Percentiles rank a stretch among this genome's conserved stretches.
Evolutionary conservation across 2,113 vertebrate genomes (phyloP).

Genomic region (Sorex araneus): DNA sequence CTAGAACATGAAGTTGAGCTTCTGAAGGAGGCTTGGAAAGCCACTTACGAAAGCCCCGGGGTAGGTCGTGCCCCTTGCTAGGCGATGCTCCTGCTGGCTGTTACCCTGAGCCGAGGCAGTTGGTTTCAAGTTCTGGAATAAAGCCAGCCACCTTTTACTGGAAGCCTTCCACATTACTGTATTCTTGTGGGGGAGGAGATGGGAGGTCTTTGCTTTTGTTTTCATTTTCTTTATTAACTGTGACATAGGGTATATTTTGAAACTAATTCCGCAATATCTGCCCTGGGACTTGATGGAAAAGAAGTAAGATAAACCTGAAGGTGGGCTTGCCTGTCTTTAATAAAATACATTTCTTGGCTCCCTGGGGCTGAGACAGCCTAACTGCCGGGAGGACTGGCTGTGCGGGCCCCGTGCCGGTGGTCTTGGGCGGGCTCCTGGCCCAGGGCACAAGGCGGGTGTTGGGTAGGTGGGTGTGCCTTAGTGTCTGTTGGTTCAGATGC

Average conservation of each 20-base stretch:
- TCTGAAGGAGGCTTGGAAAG: not conserved
- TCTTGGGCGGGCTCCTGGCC: not conserved
- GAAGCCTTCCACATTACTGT: not conserved
- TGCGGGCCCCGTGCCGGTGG: not conserved
- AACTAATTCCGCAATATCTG: not conserved
- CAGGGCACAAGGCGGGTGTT: not conserved
- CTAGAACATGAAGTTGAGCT: not conserved
- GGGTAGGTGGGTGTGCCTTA: not conserved
- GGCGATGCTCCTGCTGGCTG: not conserved
- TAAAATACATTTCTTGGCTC: not conserved
- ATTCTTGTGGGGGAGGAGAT: not conserved
- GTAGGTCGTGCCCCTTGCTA: not conserved
- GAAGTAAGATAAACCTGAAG: not conserved
- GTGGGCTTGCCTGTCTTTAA: not conserved
- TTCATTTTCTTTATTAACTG: not conserved
- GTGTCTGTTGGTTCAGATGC: not conserved
- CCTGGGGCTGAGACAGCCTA: no score
- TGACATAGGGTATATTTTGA: slow-evolving; percentile 6
- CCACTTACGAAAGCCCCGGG: not conserved
- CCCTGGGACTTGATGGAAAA: not conserved
- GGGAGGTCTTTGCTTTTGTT: not conserved
- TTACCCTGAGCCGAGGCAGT: not conserved
- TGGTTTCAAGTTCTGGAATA: not conserved
- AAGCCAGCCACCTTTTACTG: not conserved
- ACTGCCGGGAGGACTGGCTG: not conserved